Base-by-base conservation (phyloP, 1,140 invertebrate species). In the Metaphire vulgaris region DNA sequence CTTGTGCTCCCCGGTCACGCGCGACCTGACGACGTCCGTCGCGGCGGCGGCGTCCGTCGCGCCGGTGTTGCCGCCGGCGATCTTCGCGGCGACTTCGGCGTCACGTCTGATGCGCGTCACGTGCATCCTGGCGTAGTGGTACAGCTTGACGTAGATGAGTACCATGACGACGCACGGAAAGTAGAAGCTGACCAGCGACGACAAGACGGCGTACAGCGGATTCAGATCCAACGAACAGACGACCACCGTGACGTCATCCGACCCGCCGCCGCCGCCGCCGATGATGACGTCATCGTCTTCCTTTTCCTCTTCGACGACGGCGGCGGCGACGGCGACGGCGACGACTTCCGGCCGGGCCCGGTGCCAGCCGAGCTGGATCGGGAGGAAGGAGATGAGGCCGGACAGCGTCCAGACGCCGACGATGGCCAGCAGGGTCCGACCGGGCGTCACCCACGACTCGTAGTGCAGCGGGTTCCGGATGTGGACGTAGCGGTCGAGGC, bases 391-490 rank as follows among this genome's bases (percentile, higher is more conserved):
- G 75, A 99, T 95, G 30, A 98, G 89, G 12, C 91, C 93, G 1
- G 94, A 97, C 81, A 97, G 89, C 16, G 96, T 88, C 97, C 97
- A 99, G 26, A 98, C 96, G 0, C 92, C 89, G 0, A 91, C 90
- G 79, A 99, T 98, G 92, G 98, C 97, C 29, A 95, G 86, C 0
- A 92, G 91, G 0, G 95, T 81, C 74, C 83, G 81, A 80, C 91
- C 89, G 79, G 93, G 90, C 28, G 93, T 97, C 82, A 98, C 94
- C 92, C 92, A 97, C 70, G 93, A 90, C 12, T 94, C 94, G 86
- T 99, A 99, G 83, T 94, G 93, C 80, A 99, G 95, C 0, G 97
- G 97, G 86, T 98, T 93, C 86, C 97, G 97, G 84, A 99, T 99
- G 87, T 99, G 96, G 80, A 98, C 95, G 86, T 98, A 99, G 64